Evolutionary conservation across 2,113 vertebrate species (phyloP).

Genomic region (human): GRCh38 chr22:10754001-10754500

Average conservation of each 20-base stretch:
- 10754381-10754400: no score
- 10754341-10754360: no score
- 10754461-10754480: no score
- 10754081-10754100: background rate
- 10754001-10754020: background rate
- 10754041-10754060: background rate
- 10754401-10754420: no score
- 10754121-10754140: background rate
- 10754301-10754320: no score
- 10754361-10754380: no score
- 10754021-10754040: background rate
- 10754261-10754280: no score
- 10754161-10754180: background rate
- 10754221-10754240: background rate
- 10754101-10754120: background rate
- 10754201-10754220: background rate
- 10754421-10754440: no score
- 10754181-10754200: background rate
- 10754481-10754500: background rate
- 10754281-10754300: no score
- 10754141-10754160: background rate
- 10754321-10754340: no score
- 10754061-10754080: background rate
- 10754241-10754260: no score
- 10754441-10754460: no score